These are phyloP conservation scores for Pristis pectinata DNA, from an alignment of 2,797 vertebrate genomes.

Conservation along the genomic window DNA sequence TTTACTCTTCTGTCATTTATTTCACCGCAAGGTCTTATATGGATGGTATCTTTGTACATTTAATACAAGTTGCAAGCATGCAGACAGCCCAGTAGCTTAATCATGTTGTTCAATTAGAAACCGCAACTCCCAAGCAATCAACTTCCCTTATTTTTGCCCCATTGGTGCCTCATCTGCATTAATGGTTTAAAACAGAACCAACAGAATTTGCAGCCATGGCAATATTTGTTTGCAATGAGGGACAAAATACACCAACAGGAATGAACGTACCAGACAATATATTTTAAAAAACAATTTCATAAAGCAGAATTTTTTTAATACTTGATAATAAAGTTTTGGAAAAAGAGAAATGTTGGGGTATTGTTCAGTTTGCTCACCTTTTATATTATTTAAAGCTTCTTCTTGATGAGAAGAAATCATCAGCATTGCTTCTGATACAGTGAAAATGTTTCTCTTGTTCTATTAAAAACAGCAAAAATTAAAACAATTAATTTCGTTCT, in stretches of 20 bases:
- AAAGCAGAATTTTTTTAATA: background rate
- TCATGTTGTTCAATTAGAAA: background rate
- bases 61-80: background rate
- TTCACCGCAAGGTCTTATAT: background rate
- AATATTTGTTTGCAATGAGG: background rate
- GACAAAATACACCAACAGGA: background rate
- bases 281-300: background rate
- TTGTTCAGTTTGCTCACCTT: background rate
- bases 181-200: background rate
- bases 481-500: background rate
- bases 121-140: background rate
- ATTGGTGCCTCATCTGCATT: background rate
- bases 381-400: constrained; percentile 17
- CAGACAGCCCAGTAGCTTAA: background rate
- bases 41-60: background rate
- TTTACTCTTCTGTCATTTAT: background rate
- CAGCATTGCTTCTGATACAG: background rate
- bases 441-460: background rate
- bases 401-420: constrained; percentile 16
- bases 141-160: background rate
- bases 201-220: background rate
- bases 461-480: background rate
- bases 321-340: background rate
- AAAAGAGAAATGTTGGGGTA: too few relatives aligned
- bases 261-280: background rate